Conservation (phyloP, 2,797 vertebrate species). For the Microhierax caerulescens region DNA sequence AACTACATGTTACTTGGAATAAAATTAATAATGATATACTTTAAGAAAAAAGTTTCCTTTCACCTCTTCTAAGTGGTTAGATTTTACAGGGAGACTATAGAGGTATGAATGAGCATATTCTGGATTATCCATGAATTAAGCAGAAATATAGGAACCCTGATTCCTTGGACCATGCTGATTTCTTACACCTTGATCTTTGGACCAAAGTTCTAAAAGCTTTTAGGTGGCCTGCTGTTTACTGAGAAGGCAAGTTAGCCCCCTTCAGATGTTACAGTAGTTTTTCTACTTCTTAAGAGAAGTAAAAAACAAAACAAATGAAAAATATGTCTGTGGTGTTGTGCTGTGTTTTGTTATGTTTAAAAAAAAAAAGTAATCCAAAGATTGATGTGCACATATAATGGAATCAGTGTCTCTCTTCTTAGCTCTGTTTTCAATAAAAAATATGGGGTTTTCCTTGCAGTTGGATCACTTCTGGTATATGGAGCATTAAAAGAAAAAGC, state of each 20-base stretch:
- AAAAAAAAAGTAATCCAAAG: background rate
- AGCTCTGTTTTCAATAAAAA: constrained; percentile 3
- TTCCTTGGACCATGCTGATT: background rate
- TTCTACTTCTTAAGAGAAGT: background rate
- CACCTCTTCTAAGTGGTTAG: background rate
- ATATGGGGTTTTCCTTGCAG: background rate
- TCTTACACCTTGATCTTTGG: background rate
- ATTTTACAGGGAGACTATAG: background rate
- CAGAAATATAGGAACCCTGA: background rate
- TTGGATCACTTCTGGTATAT: background rate
- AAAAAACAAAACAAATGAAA: accelerated
- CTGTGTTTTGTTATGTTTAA: background rate
- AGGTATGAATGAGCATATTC: background rate
- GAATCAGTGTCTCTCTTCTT: constrained; percentile 5
- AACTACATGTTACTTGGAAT: background rate
- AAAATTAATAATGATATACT: background rate
- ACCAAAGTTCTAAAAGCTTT: background rate
- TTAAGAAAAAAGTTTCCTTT: background rate
- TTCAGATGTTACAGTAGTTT: background rate
- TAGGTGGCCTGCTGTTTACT: background rate
- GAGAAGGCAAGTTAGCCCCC: background rate
- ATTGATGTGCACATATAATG: background rate
- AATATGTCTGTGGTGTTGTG: background rate
- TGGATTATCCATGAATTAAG: background rate
- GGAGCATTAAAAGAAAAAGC: constrained; percentile 19